Percentiles rank a stretch among this genome's conserved stretches.
Evolutionary conservation across 1,140 invertebrate species (phyloP).

Genomic region (Drosophila bocki): DNA sequence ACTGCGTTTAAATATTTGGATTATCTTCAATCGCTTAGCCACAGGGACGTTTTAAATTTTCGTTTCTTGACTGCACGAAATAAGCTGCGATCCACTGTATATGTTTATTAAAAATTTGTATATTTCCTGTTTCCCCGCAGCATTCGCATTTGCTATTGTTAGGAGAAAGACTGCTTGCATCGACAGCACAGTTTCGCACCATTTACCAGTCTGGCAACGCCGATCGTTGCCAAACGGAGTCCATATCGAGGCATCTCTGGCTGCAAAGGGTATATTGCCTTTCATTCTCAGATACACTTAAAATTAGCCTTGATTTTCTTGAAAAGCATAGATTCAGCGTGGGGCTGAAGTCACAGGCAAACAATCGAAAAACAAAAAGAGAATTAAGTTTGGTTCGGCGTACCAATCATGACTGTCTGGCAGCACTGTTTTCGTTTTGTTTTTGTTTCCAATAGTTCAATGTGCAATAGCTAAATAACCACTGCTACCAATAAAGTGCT

Average conservation of each 20-base stretch:
- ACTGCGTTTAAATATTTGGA: too few relatives aligned
- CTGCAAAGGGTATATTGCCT: background rate
- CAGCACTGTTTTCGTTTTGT: background rate
- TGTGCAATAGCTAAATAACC: background rate
- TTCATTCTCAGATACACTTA: background rate
- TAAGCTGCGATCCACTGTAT: too few relatives aligned
- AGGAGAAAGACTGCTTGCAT: conserved; percentile 63
- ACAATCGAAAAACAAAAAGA: too few relatives aligned
- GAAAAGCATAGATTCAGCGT: too few relatives aligned
- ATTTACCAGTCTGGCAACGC: too few relatives aligned
- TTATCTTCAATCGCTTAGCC: too few relatives aligned
- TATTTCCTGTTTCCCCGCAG: conserved; percentile 23
- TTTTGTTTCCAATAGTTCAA: background rate
- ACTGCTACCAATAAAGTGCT: background rate
- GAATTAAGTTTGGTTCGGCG: background rate
- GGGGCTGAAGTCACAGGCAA: background rate
- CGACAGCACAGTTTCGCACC: conserved; percentile 5
- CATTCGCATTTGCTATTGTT: conserved; percentile 71
- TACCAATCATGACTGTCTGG: background rate
- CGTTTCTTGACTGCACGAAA: too few relatives aligned
- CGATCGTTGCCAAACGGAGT: too few relatives aligned
- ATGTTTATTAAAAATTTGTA: background rate
- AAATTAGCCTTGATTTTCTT: background rate
- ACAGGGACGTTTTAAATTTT: too few relatives aligned
- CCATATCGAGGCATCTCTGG: too few relatives aligned